Evolutionary conservation across 2,888 invertebrate genomes (phyloP).

Genomic region (Oscheius onirici): DNA sequence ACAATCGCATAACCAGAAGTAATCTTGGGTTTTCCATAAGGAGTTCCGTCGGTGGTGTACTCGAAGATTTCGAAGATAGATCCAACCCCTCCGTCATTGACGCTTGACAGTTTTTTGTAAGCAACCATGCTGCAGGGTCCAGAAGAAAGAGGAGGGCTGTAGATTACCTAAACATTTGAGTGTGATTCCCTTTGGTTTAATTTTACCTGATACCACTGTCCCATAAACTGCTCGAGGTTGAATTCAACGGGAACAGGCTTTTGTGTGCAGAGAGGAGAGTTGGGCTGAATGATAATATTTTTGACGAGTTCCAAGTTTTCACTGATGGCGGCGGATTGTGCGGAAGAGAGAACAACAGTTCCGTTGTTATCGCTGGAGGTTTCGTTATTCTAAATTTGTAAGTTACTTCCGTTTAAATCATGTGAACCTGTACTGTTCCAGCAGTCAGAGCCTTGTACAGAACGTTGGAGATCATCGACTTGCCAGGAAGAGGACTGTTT

Average conservation of each 20-base stretch:
- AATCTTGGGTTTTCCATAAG: constrained; percentile 70
- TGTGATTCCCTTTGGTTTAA: background rate
- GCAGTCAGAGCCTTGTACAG: constrained; percentile 71
- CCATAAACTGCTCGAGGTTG: constrained; percentile 69
- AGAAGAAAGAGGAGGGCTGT: constrained; percentile 69
- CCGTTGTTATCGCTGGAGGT: constrained; percentile 46
- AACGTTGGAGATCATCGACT: constrained; percentile 68
- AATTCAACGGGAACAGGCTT: constrained; percentile 71
- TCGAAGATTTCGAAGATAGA: constrained; percentile 71
- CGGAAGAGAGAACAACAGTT: constrained; percentile 55
- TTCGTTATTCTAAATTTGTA: constrained; percentile 44
- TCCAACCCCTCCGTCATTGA: constrained; percentile 64
- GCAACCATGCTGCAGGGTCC: constrained; percentile 71
- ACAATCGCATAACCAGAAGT: constrained; percentile 71
- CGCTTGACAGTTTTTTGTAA: constrained; percentile 70
- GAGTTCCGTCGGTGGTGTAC: constrained; percentile 72
- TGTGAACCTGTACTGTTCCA: constrained; percentile 62
- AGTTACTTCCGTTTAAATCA: background rate
- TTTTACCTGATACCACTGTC: constrained; percentile 69
- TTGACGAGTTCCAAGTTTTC: constrained; percentile 71
- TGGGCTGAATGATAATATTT: constrained; percentile 70
- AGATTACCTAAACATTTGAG: constrained; percentile 59
- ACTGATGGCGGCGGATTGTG: constrained; percentile 68
- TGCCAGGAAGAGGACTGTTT: constrained; percentile 68
- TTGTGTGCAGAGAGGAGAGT: constrained; percentile 69